Evolutionary conservation across 2,888 invertebrate species (phyloP), one percentile per base, ranked within the genome.

Genomic region (Autographa pulchrina): DNA sequence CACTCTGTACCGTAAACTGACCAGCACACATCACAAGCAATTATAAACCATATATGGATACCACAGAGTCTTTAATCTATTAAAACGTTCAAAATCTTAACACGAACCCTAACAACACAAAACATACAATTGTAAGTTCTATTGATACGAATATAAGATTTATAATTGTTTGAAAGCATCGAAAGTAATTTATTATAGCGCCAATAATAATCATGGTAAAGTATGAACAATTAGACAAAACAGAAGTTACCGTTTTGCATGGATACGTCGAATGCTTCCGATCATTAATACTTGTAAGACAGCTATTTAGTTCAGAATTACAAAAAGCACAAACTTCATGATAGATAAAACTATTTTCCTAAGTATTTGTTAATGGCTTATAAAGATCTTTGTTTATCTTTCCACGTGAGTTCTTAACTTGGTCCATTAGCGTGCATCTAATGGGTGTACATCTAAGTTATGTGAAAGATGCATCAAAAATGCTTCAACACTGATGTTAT

Each of bases 1-100:
- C 88, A 85, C 86, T 82, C 82, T 84, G 85, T 91, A 92, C 92
- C 90, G 91, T 92, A 89, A 82, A 88, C 91, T 91, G 91, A 90
- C 91, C 91, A 88, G 72, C 73, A 59, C 73, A 75, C 14, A 69
- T 48, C 0, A 20, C 68, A 79, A 52, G 66, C 62, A 58, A 79
- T 68, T 68, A 70, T 58, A 70, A 20, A 72, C 70, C 80, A 70
- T 78, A 77, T n/a, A 0, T 0, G 1, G 54, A 41, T n/a, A 31
- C 0, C 5, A 68, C 75, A 81, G 25, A 66, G 69, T 32, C 62
- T 58, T 60, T 35, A 80, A 67, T 81, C 32, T n/a, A 59, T 66
- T 65, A 41, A 70, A 74, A 63, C 69, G 68, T 65, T 69, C 41
- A 52, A 31, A 63, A 71, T 52, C 52, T 35, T 48, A 64, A 66